Evolutionary conservation across 2,797 vertebrate genomes (phyloP).

Genomic region (Okamejei kenojei): DNA sequence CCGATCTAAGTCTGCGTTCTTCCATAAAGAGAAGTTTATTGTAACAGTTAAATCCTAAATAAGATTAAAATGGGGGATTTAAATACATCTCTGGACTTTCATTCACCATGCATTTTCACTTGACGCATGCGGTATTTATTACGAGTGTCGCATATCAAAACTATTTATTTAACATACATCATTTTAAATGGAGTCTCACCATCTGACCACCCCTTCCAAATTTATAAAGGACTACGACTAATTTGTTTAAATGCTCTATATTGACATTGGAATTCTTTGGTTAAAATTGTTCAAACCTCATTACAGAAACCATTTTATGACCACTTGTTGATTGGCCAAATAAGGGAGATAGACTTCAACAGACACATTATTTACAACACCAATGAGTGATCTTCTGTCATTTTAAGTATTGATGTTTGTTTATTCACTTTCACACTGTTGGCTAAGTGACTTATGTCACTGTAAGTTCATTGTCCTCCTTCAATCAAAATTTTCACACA

Average conservation of each 20-base stretch:
- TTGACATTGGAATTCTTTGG: not conserved
- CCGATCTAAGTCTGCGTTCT: not conserved
- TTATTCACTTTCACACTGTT: slow-evolving; percentile 18
- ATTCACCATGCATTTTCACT: not conserved
- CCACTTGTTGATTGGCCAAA: not conserved
- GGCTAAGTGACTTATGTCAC: not conserved
- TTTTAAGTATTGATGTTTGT: not conserved
- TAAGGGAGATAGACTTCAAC: not conserved
- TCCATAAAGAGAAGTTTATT: not conserved
- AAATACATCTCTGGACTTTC: not conserved
- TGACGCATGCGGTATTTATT: not conserved
- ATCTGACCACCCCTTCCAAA: not conserved
- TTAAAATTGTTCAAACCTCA: slow-evolving; percentile 4
- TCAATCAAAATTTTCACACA: not conserved
- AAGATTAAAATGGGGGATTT: not conserved
- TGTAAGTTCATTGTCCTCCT: not conserved
- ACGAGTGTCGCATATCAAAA: not conserved
- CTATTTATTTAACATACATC: not conserved
- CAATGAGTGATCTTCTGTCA: not conserved
- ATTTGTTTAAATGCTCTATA: not conserved
- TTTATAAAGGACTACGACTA: not conserved
- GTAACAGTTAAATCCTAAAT: not conserved
- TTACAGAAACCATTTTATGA: not conserved
- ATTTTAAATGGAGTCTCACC: slow-evolving; percentile 32
- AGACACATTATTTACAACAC: not conserved